Conservation (phyloP, 2,888 invertebrate genomes). For the Noctua janthina region DNA sequence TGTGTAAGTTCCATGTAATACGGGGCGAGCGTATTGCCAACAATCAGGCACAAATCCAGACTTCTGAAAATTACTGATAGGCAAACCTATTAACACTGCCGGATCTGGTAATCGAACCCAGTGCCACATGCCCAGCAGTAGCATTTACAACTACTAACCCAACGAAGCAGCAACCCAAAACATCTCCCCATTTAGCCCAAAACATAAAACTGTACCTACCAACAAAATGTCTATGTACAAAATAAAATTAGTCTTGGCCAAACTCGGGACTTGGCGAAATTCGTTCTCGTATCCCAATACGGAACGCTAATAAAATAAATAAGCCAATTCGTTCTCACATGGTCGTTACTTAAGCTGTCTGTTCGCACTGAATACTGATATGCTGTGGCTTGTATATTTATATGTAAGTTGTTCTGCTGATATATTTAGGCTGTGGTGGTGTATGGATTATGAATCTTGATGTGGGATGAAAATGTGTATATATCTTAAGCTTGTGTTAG, state of each 20-base stretch:
- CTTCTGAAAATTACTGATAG: background rate
- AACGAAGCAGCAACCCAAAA: background rate
- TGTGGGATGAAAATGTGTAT: conserved; percentile 2
- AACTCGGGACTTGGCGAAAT: conserved; percentile 59
- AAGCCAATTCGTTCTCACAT: conserved; percentile 65
- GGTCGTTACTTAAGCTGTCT: conserved; percentile 65
- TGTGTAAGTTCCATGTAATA: background rate
- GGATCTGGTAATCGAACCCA: background rate
- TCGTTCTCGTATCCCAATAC: conserved; percentile 62
- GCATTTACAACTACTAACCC: background rate
- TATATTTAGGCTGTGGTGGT: conserved; percentile 32
- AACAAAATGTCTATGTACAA: conserved; percentile 50
- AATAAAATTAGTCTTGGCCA: conserved; percentile 62
- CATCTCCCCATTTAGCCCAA: conserved; percentile 6
- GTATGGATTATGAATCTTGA: conserved; percentile 20
- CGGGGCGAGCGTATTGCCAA: background rate
- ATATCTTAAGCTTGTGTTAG: background rate
- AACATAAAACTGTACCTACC: conserved; percentile 26
- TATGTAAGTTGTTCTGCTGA: conserved; percentile 24
- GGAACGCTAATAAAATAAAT: conserved; percentile 75
- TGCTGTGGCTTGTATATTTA: conserved; percentile 25
- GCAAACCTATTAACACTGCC: background rate
- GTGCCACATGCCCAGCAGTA: background rate
- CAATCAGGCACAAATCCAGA: background rate
- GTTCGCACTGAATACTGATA: conserved; percentile 68